Conservation (phyloP, 2,113 vertebrate genomes). For the Mixornis gularis region DNA sequence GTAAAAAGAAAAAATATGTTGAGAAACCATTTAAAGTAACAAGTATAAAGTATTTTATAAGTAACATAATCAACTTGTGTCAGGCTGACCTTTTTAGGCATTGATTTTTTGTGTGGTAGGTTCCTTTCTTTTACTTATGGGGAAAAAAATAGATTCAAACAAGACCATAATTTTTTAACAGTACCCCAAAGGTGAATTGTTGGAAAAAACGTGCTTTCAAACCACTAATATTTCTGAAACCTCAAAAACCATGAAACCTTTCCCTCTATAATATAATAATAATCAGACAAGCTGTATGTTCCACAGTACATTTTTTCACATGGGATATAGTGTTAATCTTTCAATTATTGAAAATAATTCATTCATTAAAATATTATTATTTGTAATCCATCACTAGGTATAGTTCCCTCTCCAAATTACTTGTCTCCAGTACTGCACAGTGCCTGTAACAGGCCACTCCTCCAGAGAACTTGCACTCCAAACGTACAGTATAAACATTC, state of each 20-base stretch:
- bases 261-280: background rate
- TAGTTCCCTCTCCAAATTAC: background rate
- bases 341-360: background rate
- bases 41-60: background rate
- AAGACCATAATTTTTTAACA: background rate
- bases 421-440: background rate
- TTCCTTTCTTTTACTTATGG: background rate
- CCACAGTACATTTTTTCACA: background rate
- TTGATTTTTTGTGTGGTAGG: background rate
- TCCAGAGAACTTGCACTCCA: background rate
- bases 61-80: background rate
- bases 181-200: background rate
- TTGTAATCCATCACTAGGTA: background rate
- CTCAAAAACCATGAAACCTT: background rate
- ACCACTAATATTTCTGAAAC: background rate
- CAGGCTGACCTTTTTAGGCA: background rate
- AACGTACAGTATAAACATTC: accelerated
- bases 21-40: background rate
- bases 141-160: background rate
- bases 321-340: background rate
- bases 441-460: background rate
- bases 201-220: background rate
- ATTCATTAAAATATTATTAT: background rate
- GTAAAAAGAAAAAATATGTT: background rate
- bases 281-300: background rate